Percentiles rank a stretch among this genome's conserved stretches.
These are phyloP conservation scores for Hyalella azteca DNA, from an alignment of 2,888 invertebrate genomes.

Conservation along the genomic window DNA sequence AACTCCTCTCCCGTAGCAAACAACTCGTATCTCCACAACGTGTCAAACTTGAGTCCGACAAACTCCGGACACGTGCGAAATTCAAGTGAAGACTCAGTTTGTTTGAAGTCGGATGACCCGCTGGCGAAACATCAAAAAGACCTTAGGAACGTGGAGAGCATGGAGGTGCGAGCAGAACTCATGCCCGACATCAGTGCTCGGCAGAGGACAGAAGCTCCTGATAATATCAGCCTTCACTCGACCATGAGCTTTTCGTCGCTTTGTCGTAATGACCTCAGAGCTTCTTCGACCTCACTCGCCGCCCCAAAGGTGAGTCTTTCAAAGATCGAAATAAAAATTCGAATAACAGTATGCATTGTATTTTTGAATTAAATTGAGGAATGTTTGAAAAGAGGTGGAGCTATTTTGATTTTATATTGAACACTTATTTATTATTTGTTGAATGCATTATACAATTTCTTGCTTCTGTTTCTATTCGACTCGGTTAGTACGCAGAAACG, in stretches of 20 bases:
- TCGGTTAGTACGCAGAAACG: no score
- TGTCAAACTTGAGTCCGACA: neutral
- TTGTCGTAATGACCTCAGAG: constrained; percentile 18
- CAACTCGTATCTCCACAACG: neutral
- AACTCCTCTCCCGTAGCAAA: neutral
- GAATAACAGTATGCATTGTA: no score
- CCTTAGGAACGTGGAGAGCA: constrained; percentile 3
- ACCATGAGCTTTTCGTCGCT: constrained; percentile 13
- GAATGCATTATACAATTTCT: no score
- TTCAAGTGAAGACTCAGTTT: neutral
- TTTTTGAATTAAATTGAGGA: no score
- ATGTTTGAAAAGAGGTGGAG: no score
- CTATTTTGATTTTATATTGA: no score
- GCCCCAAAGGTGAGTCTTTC: constrained; percentile 20
- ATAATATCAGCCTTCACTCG: constrained; percentile 31
- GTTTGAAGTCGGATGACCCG: constrained; percentile 28
- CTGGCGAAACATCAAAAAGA: constrained; percentile 29
- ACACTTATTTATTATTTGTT: no score
- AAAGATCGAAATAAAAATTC: no score
- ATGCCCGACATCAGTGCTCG: neutral
- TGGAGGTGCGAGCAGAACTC: neutral
- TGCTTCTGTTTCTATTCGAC: no score
- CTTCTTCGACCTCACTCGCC: neutral
- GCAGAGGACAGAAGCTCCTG: neutral
- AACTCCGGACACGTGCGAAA: no score